Percentiles rank a stretch among this genome's conserved stretches.
These are phyloP conservation scores for Gadus macrocephalus DNA, from an alignment of 2,113 vertebrate genomes.

Conservation along the genomic window DNA sequence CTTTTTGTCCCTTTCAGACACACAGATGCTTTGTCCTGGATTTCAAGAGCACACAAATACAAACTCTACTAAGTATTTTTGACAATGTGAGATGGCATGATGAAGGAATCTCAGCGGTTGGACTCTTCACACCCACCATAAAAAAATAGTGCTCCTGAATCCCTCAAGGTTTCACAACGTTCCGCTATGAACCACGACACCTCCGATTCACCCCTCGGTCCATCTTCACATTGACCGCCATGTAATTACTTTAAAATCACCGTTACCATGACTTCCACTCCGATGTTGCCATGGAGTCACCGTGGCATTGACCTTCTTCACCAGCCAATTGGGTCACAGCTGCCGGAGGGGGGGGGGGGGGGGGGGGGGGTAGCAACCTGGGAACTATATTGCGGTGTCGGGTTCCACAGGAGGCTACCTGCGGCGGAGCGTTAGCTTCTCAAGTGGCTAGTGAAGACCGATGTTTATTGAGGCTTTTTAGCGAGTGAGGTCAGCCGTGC, in stretches of 20 bases:
- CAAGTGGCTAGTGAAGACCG: conserved; percentile 28
- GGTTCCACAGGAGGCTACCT: conserved; percentile 26
- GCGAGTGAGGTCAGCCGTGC: not conserved
- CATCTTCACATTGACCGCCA: too few species aligned
- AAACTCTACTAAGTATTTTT: not conserved
- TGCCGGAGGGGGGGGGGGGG: not conserved
- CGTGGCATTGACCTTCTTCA: conserved; percentile 21
- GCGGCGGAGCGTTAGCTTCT: not conserved
- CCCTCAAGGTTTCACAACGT: too few species aligned
- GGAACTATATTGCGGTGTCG: conserved; percentile 3
- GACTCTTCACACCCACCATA: not conserved
- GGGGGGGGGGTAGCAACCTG: not conserved
- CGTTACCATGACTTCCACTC: not conserved
- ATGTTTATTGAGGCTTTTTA: conserved; percentile 29
- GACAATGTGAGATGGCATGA: not conserved
- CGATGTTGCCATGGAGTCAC: conserved; percentile 8
- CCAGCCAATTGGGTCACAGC: conserved; percentile 10
- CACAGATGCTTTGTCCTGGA: too few species aligned
- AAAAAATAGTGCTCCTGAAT: too few species aligned
- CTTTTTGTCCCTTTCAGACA: too few species aligned
- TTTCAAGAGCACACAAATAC: not conserved
- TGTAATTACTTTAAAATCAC: too few species aligned
- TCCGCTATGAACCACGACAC: too few species aligned
- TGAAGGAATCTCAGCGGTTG: not conserved
- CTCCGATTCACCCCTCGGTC: too few species aligned